A percentile compares a stretch with the other conserved stretches of the same genome.
These are phyloP conservation scores for Tachina fera DNA, from an alignment of 2,888 invertebrate species.

Conservation along the genomic window DNA sequence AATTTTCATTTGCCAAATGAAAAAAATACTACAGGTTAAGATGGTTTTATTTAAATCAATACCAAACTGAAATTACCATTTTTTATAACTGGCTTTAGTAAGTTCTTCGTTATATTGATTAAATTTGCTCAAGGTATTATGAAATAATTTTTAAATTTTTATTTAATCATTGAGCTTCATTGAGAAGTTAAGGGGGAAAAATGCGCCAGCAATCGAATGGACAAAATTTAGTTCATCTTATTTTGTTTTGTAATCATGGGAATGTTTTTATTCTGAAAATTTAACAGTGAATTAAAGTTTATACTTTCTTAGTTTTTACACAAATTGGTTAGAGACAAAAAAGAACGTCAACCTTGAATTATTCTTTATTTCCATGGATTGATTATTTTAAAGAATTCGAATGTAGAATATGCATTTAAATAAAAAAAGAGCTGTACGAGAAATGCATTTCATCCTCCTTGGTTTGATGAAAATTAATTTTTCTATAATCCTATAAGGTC, in stretches of 20 bases:
- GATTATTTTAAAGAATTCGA: too few relatives aligned
- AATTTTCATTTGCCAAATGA: slow-evolving; percentile 47
- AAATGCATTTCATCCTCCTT: too few relatives aligned
- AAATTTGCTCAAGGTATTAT: slow-evolving; percentile 59
- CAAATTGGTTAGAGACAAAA: too few relatives aligned
- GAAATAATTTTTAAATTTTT: slow-evolving; percentile 58
- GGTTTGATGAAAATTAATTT: too few relatives aligned
- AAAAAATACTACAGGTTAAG: slow-evolving; percentile 52
- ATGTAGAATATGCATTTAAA: too few relatives aligned
- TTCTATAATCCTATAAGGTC: too few relatives aligned
- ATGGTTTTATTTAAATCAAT: slow-evolving; percentile 52
- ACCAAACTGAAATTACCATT: slow-evolving; percentile 41
- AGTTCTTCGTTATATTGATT: slow-evolving; percentile 29
- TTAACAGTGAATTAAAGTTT: not conserved
- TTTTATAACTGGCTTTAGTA: slow-evolving; percentile 25
- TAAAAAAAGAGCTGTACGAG: too few relatives aligned
- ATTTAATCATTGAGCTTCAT: slow-evolving; percentile 39
- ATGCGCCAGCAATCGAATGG: not conserved
- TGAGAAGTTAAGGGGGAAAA: not conserved
- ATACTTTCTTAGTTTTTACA: not conserved
- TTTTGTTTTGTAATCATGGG: slow-evolving; percentile 38
- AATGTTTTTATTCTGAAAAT: slow-evolving; percentile 29
- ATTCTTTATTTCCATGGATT: too few relatives aligned
- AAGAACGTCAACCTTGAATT: too few relatives aligned
- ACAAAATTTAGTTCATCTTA: slow-evolving; percentile 22